These are phyloP conservation scores for Rutilus rutilus DNA, from an alignment of 2,113 vertebrate species.

Conservation along the genomic window DNA sequence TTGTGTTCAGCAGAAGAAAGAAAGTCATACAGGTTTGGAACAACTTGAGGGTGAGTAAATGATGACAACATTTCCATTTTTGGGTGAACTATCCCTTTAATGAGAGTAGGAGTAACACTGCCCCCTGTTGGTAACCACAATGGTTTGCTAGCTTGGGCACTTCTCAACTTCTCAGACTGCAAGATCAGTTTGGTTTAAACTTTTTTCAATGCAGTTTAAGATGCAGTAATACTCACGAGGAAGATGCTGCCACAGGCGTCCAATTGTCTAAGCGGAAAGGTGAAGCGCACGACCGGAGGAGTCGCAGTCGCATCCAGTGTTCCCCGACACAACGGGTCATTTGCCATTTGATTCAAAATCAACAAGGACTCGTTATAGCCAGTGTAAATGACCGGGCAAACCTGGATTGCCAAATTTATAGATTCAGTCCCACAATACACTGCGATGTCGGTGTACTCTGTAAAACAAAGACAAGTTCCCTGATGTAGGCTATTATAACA, in stretches of 20 bases:
- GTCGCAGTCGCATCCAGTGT: constrained; percentile 60
- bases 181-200: not conserved
- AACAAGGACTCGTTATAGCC: constrained; percentile 73
- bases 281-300: constrained; percentile 70
- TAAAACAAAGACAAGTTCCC: not conserved
- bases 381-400: constrained; percentile 72
- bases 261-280: constrained; percentile 70
- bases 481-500: not conserved
- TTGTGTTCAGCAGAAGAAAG: no score
- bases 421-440: constrained; percentile 71
- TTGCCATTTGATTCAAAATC: constrained; percentile 63
- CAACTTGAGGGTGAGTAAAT: no score
- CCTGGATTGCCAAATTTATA: constrained; percentile 69
- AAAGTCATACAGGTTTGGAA: no score
- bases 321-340: constrained; percentile 60
- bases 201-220: not conserved
- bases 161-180: not conserved
- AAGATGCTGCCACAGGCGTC: constrained; percentile 71
- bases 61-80: no score
- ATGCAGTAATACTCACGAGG: constrained; percentile 58
- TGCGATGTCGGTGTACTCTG: constrained; percentile 71
- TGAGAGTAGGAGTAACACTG: not conserved
- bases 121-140: not conserved
- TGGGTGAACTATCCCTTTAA: no score
- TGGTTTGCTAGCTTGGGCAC: not conserved